These are phyloP conservation scores for Gorsachius magnificus DNA, from an alignment of 2,797 vertebrate species.

Conservation along the genomic window DNA sequence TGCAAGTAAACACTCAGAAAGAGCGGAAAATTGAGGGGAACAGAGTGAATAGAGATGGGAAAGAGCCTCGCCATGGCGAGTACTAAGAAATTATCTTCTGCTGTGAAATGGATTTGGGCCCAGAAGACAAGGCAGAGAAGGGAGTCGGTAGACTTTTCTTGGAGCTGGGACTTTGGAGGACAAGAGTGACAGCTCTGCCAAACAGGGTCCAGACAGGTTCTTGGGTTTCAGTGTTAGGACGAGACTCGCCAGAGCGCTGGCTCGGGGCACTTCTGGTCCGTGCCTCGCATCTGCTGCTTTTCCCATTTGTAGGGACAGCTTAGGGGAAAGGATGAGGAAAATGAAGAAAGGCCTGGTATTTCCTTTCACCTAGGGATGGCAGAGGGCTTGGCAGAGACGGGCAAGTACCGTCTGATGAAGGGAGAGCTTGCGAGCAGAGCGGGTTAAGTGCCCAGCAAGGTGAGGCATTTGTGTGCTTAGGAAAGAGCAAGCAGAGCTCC, in stretches of 20 bases:
- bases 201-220: accelerated
- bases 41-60: neutral
- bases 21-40: neutral
- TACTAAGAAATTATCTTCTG: neutral
- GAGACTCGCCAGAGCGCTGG: accelerated
- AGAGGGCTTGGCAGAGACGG: neutral
- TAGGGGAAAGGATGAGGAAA: neutral
- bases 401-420: neutral
- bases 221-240: neutral
- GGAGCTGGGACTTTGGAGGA: neutral
- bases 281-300: neutral
- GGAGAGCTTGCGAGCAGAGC: accelerated
- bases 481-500: neutral
- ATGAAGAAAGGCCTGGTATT: neutral
- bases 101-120: neutral
- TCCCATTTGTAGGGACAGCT: accelerated
- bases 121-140: neutral
- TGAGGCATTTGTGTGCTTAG: neutral
- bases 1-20: neutral
- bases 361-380: neutral
- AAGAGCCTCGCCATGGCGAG: neutral
- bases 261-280: accelerated
- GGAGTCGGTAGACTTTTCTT: neutral
- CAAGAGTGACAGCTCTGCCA: neutral
- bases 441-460: neutral